phyloP scores from a whole-genome alignment of 1,140 invertebrate species.

The Drosophila ercepeae region DNA sequence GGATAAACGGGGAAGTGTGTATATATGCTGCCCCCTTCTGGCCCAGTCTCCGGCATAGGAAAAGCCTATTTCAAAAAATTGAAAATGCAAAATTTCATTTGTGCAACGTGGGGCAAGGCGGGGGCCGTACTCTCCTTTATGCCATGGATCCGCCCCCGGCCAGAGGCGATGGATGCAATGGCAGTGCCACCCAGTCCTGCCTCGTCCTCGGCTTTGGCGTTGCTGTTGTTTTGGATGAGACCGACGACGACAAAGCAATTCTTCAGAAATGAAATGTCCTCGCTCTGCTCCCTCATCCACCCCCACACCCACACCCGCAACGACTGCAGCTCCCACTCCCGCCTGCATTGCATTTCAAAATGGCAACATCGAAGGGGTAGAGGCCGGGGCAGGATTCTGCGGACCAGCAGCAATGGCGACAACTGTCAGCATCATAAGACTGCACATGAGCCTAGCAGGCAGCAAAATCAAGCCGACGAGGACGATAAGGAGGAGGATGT shows the following conservation, averaged over 20 bases:
- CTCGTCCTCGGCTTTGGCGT: neutral
- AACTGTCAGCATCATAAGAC: constrained; percentile 75
- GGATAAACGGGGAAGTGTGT: neutral
- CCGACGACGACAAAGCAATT: constrained; percentile 73
- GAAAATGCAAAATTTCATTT: constrained; percentile 83
- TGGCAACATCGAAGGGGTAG: constrained; percentile 15
- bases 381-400: constrained; percentile 16
- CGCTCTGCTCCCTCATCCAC: constrained; percentile 10
- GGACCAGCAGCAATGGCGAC: constrained; percentile 59
- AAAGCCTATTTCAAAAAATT: constrained; percentile 82
- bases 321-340: constrained; percentile 19
- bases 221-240: constrained; percentile 57
- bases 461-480: constrained; percentile 12
- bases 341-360: constrained; percentile 67
- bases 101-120: constrained; percentile 56
- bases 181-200: constrained; percentile 34
- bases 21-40: constrained; percentile 7
- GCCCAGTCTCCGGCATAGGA: constrained; percentile 45
- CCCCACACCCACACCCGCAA: neutral
- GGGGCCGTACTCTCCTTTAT: constrained; percentile 9
- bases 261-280: constrained; percentile 82
- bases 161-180: constrained; percentile 51
- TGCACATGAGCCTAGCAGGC: constrained; percentile 53
- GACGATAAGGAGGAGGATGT: neutral
- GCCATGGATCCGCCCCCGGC: constrained; percentile 8